These are phyloP conservation scores for Hiodon tergisus DNA, from an alignment of 2,113 vertebrate species.

Conservation along the genomic window DNA sequence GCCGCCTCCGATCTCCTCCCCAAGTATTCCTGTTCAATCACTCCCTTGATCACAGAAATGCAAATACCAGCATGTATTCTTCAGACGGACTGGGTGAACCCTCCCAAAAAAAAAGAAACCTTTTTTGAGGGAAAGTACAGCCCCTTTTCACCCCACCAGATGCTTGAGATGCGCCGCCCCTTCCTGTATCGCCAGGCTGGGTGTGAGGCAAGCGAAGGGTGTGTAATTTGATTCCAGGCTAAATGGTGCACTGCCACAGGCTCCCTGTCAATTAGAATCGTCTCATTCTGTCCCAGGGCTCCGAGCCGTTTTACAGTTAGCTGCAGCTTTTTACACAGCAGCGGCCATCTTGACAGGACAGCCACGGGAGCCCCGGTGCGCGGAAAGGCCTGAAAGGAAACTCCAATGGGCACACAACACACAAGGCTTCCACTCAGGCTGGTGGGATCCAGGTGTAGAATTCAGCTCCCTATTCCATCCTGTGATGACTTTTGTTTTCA, in stretches of 20 bases:
- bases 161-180: slow-evolving; percentile 32
- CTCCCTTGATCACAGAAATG: slow-evolving; percentile 2
- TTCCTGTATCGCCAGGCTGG: slow-evolving; percentile 45
- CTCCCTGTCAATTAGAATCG: slow-evolving; percentile 68
- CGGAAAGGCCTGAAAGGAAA: slow-evolving; percentile 35
- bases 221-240: slow-evolving; percentile 70
- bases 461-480: background rate
- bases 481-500: background rate
- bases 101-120: slow-evolving; percentile 15
- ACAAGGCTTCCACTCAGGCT: slow-evolving; percentile 14
- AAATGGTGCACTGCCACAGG: slow-evolving; percentile 62
- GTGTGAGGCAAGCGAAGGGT: slow-evolving; percentile 54
- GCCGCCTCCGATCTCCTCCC: slow-evolving; percentile 2
- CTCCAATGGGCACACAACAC: slow-evolving; percentile 27
- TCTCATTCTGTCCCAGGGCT: slow-evolving; percentile 61
- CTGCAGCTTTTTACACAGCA: slow-evolving; percentile 21
- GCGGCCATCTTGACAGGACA: slow-evolving; percentile 43
- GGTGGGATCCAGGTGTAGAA: background rate
- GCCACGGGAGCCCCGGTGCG: slow-evolving; percentile 51
- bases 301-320: slow-evolving; percentile 41
- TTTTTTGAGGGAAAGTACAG: slow-evolving; percentile 24
- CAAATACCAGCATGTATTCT: background rate
- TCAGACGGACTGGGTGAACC: background rate
- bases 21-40: background rate
- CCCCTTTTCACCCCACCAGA: slow-evolving; percentile 43